Conservation (phyloP, 2,113 vertebrate species). For the Rostratula benghalensis region DNA sequence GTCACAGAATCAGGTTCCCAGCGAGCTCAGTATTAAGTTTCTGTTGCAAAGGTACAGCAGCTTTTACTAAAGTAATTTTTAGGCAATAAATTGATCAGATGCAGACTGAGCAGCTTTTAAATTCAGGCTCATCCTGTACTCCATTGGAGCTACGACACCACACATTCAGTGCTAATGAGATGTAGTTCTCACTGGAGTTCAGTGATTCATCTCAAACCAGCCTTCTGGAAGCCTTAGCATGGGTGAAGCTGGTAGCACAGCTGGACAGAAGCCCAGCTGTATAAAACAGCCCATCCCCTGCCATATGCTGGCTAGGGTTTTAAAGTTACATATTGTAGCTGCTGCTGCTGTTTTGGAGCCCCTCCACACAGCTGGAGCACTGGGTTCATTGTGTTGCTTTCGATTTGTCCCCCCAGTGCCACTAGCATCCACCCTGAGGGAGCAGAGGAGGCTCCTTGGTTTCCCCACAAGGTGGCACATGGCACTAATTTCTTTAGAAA, state of each 20-base stretch:
- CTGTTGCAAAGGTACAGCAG: background rate
- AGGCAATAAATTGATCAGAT: background rate
- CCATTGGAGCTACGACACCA: background rate
- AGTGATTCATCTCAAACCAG: background rate
- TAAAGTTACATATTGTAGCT: background rate
- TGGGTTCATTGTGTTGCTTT: background rate
- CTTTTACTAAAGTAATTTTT: background rate
- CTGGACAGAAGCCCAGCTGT: background rate
- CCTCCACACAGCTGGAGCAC: background rate
- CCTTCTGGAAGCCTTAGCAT: background rate
- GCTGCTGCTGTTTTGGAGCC: background rate
- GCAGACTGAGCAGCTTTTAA: background rate
- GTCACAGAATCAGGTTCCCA: background rate
- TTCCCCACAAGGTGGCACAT: slow-evolving; percentile 68
- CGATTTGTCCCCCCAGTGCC: background rate
- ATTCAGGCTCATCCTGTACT: background rate
- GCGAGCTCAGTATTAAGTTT: background rate
- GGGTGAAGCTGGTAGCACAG: background rate
- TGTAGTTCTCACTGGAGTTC: background rate
- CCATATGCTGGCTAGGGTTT: background rate
- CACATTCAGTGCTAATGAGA: background rate
- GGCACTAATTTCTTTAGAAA: background rate
- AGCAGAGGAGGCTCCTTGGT: background rate
- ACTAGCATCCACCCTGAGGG: background rate
- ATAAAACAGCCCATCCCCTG: background rate